Evolutionary conservation across 2,797 vertebrate species (phyloP).

Genomic region (Cynodonichthys magdalenae): DNA sequence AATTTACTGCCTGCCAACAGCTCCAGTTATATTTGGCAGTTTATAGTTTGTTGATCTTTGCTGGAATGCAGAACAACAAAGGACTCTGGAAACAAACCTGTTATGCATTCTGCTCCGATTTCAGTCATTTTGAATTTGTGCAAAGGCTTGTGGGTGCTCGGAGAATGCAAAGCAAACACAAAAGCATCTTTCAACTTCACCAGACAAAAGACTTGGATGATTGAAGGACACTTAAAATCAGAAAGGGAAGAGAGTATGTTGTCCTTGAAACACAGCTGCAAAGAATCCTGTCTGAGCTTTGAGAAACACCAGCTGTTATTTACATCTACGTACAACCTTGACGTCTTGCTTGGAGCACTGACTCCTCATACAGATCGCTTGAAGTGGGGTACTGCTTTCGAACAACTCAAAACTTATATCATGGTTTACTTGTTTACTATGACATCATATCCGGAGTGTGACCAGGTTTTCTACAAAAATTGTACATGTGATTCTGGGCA

Average conservation of each 20-base stretch:
- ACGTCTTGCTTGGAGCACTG: no score
- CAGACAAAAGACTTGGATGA: background rate
- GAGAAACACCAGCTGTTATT: background rate
- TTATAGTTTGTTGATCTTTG: background rate
- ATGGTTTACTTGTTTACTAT: no score
- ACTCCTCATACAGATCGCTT: no score
- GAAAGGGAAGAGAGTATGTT: background rate
- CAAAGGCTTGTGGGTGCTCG: constrained; percentile 1
- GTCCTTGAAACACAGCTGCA: background rate
- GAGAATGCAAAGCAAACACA: background rate
- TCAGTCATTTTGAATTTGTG: background rate
- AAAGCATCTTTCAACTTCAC: background rate
- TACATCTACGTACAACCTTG: background rate
- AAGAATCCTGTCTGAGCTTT: background rate
- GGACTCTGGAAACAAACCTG: background rate
- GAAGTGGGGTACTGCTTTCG: no score
- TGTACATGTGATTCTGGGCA: no score
- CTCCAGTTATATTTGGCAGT: background rate
- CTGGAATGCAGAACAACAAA: background rate
- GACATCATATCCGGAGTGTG: no score
- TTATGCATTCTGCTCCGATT: background rate
- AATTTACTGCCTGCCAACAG: no score
- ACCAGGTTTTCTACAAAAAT: no score
- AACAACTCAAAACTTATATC: no score
- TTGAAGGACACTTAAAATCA: background rate